Evolutionary conservation across 2,888 invertebrate genomes (phyloP).

Genomic region (Girardia tigrina): DNA sequence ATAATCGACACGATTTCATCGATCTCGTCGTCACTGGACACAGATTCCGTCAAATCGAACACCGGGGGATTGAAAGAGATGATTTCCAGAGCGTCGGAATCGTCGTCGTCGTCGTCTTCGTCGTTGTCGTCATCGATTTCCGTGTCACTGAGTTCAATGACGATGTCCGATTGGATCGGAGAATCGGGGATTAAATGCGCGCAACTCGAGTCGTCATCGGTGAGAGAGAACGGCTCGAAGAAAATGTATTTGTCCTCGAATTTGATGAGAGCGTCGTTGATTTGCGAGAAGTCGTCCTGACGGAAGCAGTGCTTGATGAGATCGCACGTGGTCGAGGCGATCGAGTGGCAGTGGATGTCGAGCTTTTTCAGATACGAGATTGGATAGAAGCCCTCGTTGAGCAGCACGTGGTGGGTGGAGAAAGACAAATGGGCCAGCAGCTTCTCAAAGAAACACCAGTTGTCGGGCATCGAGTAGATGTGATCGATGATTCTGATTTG

Average conservation of each 20-base stretch:
- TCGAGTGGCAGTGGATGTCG: not conserved
- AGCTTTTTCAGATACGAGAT: not conserved
- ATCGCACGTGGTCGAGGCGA: not conserved
- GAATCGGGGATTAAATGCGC: not conserved
- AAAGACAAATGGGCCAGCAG: not conserved
- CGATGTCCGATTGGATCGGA: not conserved
- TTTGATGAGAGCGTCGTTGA: not conserved
- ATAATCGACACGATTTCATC: not conserved
- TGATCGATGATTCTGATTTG: not conserved
- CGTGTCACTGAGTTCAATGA: slow-evolving; percentile 3
- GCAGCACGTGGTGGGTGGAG: not conserved
- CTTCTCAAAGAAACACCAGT: not conserved
- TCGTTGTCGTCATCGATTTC: too few species aligned
- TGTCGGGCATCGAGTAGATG: not conserved
- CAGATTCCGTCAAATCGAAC: not conserved
- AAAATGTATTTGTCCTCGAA: not conserved
- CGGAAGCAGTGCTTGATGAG: not conserved
- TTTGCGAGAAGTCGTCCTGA: not conserved
- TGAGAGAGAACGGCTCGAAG: not conserved
- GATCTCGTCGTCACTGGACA: not conserved
- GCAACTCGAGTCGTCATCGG: not conserved
- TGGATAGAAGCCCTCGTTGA: not conserved
- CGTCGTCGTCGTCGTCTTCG: too few species aligned
- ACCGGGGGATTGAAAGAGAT: not conserved
- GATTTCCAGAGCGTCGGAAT: slow-evolving; percentile 9